Evolutionary conservation across 2,888 invertebrate genomes (phyloP).

Genomic region (Drosophila acutilabella): DNA sequence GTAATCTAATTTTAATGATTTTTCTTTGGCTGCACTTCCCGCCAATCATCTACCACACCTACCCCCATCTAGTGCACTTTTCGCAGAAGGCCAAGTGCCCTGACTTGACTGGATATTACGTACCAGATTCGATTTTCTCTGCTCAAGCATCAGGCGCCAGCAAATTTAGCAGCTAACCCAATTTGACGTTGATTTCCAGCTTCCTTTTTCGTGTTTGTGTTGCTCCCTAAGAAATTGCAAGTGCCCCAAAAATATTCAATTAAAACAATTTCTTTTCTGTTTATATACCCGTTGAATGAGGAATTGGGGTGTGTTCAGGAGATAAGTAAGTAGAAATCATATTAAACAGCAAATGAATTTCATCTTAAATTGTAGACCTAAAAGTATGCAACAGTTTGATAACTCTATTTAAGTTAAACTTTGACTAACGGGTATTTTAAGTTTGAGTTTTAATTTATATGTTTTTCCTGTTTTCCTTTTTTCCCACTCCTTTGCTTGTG

Average conservation of each 20-base stretch:
- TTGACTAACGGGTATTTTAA: neutral
- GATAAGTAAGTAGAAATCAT: too few relatives aligned
- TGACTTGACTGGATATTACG: conserved; percentile 39
- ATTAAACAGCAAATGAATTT: neutral
- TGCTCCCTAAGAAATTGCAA: conserved; percentile 52
- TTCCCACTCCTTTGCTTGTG: conserved; percentile 33
- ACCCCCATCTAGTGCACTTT: conserved; percentile 2
- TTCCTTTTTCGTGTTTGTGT: conserved; percentile 41
- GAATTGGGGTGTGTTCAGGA: neutral
- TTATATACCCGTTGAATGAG: neutral
- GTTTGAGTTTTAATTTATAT: neutral
- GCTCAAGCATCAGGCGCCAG: conserved; percentile 35
- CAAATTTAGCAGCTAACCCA: conserved; percentile 69
- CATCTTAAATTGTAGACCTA: neutral
- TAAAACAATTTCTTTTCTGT: conserved; percentile 57
- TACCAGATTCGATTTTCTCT: conserved; percentile 70
- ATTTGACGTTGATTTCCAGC: conserved; percentile 64
- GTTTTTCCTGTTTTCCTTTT: conserved; percentile 3
- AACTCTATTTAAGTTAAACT: neutral
- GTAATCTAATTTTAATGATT: conserved; percentile 81
- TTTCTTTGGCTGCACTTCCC: conserved; percentile 63
- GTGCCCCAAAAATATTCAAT: conserved; percentile 72
- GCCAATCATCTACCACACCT: neutral
- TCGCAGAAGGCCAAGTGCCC: conserved; percentile 57
- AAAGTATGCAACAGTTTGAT: neutral